Conservation (phyloP, 2,797 vertebrate genomes). For the Mormyrus hasselquistii region DNA sequence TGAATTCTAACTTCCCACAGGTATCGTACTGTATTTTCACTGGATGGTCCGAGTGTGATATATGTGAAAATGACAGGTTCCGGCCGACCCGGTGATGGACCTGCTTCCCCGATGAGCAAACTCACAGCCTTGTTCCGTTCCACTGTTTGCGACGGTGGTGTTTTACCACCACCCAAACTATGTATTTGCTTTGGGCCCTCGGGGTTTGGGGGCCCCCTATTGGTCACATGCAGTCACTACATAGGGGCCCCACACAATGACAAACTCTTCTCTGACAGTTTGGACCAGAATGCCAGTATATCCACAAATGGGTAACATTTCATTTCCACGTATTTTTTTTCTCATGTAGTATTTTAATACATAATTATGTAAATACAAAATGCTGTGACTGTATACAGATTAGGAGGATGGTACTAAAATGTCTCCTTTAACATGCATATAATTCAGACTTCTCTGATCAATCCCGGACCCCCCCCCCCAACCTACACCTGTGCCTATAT, state of each 20-base stretch:
- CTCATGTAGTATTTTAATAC: neutral
- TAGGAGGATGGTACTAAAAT: neutral
- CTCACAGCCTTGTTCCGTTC: neutral
- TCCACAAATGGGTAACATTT: neutral
- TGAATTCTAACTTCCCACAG: neutral
- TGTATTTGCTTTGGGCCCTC: neutral
- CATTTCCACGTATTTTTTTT: neutral
- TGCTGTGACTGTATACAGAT: neutral
- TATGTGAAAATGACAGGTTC: neutral
- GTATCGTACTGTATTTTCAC: neutral
- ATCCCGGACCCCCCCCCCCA: neutral
- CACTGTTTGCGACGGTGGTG: neutral
- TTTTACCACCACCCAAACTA: neutral
- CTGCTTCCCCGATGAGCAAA: neutral
- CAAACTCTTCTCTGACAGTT: neutral
- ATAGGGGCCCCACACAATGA: neutral
- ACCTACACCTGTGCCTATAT: neutral
- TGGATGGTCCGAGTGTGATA: neutral
- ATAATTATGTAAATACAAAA: neutral
- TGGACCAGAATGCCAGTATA: neutral
- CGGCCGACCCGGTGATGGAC: neutral
- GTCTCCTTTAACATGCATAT: neutral
- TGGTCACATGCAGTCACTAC: neutral
- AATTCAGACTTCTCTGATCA: neutral
- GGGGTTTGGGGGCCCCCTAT: neutral